Base-by-base conservation (phyloP, 2,888 invertebrate species). In the Zeuzera pyrina region DNA sequence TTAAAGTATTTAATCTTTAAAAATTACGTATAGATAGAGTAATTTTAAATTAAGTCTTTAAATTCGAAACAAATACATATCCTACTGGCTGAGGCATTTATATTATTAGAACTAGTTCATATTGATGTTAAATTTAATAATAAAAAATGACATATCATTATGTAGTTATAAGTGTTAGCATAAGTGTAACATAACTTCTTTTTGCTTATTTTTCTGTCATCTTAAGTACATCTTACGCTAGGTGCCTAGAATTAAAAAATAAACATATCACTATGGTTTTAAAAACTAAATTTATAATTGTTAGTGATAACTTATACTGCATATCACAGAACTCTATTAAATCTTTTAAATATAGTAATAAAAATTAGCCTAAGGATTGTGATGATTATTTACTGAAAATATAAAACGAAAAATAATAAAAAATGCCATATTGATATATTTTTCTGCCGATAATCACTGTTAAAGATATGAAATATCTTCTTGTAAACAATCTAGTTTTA, bases 81-180 rank as follows among this genome's bases (percentile, higher is more conserved):
- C 78, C 48, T 58, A 57, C 73, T 83, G 84, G 83, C 83, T 84
- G 84, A 73, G 83, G 84, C 83, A 84, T 83, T 81, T 81, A 76
- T 66, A 66, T 64, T 63, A 52, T 45, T 55, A 51, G 57, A 59
- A 33, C 16, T 33, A n/a, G 24, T 28, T 33, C 64, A 62, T 60
- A 70, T 77, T 46, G 71, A 57, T 77, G 77, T 77, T 76, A 70
- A 57, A 54, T 21, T 47, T 45, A 47, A 56, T 54, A 50, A 43
- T 41, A 46, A 33, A 39, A 36, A 31, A 25, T 22, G 32, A 36
- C 33, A 44, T 43, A 35, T 42, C 40, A 37, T 36, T 42, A 36
- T 57, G 48, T 57, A 53, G 65, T 6, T 19, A 19, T 19, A 4
- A 19, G 5, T 19, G 19, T 19, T 19, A 19, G 19, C 19, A 19